Base-by-base conservation (phyloP, 2,797 vertebrate species). In the Echeneis naucrates region DNA sequence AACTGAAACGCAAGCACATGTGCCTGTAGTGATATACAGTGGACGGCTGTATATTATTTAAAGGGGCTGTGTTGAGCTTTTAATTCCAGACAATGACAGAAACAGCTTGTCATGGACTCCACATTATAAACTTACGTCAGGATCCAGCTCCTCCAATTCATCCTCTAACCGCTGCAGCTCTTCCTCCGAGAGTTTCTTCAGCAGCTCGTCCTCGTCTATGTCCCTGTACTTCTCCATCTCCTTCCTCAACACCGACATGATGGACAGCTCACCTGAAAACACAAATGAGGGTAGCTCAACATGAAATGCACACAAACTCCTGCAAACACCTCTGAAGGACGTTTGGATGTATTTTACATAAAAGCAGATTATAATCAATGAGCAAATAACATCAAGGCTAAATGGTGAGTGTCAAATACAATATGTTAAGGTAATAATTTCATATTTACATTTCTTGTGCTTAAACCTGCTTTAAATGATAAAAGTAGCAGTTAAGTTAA, bases 151-250 rank as follows among this genome's bases (percentile, higher is more conserved):
- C 80, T 98, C 95, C 78, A 99, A 90, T 68, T 99, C 98, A 68
- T 97, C 96, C 84, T 99, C 98, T 79, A 99, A 88, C 42, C 96
- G 95, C 85, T 92, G 93, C 65, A 99, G 94, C 84, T 99, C 98
- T 5, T 99, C 98, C 53, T 98, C 97, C 0, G 97, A 96, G 61
- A 99, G 94, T 62, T 96, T 96, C 83, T 95, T 95, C 69, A 99
- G 95, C 75, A 99, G 95, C 89, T 97, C 95, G 59, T 99, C 98
- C 89, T 99, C 98, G 61, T 99, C 98, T 77, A 99, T 87, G 89
- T 99, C 98, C 30, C 96, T 93, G 88, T 98, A 99, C 87, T 99
- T 99, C 86, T 99, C 98, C 89, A 99, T 94, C 82, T 97, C 96
- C 82, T 97, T 96, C 93, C 89, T 95, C 65, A 95, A 84, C 76